Evolutionary conservation across 2,888 invertebrate genomes (phyloP), one percentile per base, ranked within the genome.

Genomic region (Aethes cnicana): DNA sequence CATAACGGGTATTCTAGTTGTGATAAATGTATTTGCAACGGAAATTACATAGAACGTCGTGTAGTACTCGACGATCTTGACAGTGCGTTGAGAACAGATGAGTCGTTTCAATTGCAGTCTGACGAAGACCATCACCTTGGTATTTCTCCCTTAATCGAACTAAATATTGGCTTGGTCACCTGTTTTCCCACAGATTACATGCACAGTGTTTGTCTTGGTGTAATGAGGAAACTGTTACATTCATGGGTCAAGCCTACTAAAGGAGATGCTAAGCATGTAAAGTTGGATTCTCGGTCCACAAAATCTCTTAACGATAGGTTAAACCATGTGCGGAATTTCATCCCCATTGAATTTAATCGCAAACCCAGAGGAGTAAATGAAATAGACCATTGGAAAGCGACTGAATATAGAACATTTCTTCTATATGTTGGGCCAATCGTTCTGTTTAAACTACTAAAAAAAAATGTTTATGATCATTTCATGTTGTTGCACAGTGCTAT

Each of bases 201-300:
- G 32, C 32, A 32, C 16, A 32, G 32, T n/a, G 32, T 32, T 6
- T 32, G 32, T 11, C 16, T 32, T 3, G 32, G 32, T 14, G 32
- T 32, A 16, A 11, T 32, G 8, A 32, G 32, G n/a, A 32, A 32
- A 16, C n/a, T 32, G 16, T 5, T 32, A 6, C 25, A 25, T 25
- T 6, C 25, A 4, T 25, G 25, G 25, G 7, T 25, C 4, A 25
- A 25, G 7, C 32, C 32, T 11, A 5, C 11, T 11, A 32, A 11
- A 32, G 14, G 16, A 32, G 32, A 32, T 32, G 32, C n/a, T 32
- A 32, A 32, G n/a, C 32, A 32, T 32, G 32, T 32, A 11, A 25
- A 25, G n/a, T 16, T 32, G 16, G 16, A 32, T 32, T 11, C 8
- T 32, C 14, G 11, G 6, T 5, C 8, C 4, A 32, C 11, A 32